Evolutionary conservation across 2,113 vertebrate species (phyloP).

Genomic region (Chaetodon trifascialis): DNA sequence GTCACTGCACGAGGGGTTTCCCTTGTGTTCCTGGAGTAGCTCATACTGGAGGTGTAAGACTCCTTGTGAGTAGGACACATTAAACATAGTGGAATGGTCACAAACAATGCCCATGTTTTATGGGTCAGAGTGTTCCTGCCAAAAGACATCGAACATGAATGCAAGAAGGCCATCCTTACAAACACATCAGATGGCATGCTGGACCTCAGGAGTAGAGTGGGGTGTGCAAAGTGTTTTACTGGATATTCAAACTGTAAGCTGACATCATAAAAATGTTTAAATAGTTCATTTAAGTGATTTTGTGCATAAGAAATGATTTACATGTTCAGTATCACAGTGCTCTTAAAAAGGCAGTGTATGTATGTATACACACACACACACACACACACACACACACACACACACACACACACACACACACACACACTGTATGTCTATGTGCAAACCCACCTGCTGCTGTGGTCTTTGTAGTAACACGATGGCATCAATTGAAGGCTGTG

Average conservation of each 20-base stretch:
- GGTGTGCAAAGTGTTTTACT: neutral
- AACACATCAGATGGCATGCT: neutral
- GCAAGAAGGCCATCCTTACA: too few relatives aligned
- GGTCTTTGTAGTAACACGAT: neutral
- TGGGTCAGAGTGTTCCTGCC: neutral
- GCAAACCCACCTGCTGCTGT: neutral
- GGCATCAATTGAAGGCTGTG: neutral
- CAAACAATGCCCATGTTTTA: neutral
- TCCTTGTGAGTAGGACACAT: too few relatives aligned
- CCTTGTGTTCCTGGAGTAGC: neutral
- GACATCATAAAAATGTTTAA: too few relatives aligned
- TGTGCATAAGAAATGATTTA: neutral
- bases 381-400: too few relatives aligned
- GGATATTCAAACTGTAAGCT: neutral
- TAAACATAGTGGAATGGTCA: neutral
- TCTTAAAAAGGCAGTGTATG: too few relatives aligned
- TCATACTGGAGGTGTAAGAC: too few relatives aligned
- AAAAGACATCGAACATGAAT: neutral
- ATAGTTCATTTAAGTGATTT: neutral
- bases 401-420: too few relatives aligned
- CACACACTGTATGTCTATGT: neutral
- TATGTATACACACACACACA: too few relatives aligned
- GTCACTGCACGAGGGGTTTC: neutral
- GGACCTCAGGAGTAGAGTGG: neutral
- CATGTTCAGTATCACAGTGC: too few relatives aligned